phyloP scores from a whole-genome alignment of 2,113 vertebrate species.

The Antennarius striatus region DNA sequence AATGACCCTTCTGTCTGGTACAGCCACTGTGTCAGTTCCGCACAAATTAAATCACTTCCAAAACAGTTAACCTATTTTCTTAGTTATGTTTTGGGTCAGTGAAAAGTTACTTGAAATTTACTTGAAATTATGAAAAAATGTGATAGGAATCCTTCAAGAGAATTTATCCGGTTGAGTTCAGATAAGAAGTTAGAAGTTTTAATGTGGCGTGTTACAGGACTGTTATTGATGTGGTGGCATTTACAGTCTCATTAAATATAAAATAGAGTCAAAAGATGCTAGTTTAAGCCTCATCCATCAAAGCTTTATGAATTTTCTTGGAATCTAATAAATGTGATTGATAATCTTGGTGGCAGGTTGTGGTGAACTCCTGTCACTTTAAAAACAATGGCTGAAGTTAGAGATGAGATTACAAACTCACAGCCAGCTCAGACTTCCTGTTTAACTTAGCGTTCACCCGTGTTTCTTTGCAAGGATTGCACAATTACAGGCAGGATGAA shows the following conservation, averaged over 20 bases:
- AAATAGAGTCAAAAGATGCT: no score
- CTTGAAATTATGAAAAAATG: not conserved
- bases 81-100: not conserved
- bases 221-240: not conserved
- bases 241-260: not conserved
- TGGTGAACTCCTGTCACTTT: constrained; percentile 42
- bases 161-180: not conserved
- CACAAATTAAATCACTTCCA: constrained; percentile 25
- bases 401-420: constrained; percentile 35
- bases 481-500: constrained; percentile 6
- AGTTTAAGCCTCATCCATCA: not conserved
- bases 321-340: not conserved
- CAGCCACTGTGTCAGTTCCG: constrained; percentile 29
- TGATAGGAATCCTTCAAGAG: not conserved
- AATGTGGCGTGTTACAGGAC: constrained; percentile 2
- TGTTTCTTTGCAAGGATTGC: constrained; percentile 27
- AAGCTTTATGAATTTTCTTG: not conserved
- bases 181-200: not conserved
- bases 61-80: not conserved
- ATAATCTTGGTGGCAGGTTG: not conserved
- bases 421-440: constrained; percentile 40
- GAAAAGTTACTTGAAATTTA: not conserved
- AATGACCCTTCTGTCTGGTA: constrained; percentile 23
- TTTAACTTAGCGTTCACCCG: constrained; percentile 61
- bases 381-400: constrained; percentile 43